Percentiles rank a stretch among this genome's conserved stretches.
phyloP scores from a whole-genome alignment of 2,888 invertebrate genomes.

The Nephrocerus scutellatus region DNA sequence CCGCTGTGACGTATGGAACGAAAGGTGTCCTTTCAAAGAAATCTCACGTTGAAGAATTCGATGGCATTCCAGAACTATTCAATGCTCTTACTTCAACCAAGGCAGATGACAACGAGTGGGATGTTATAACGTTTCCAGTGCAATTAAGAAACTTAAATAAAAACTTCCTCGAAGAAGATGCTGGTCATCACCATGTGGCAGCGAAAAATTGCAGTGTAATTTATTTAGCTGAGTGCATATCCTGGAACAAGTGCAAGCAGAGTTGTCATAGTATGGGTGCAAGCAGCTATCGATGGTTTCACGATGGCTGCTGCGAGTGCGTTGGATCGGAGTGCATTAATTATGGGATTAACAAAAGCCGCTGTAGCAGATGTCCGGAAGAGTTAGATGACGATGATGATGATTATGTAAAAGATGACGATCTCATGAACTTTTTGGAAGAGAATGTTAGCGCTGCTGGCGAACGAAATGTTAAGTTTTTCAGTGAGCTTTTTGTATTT shows the following conservation, averaged over 20 bases:
- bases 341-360: conserved; percentile 77
- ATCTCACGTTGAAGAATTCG: conserved; percentile 75
- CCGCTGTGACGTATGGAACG: too few relatives aligned
- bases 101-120: conserved; percentile 71
- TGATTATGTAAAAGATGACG: too few relatives aligned
- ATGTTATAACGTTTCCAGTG: conserved; percentile 68
- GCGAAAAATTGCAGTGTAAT: conserved; percentile 80
- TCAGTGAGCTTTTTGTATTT: too few relatives aligned
- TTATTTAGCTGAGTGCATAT: conserved; percentile 78
- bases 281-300: conserved; percentile 60
- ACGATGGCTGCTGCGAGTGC: conserved; percentile 87
- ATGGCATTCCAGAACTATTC: conserved; percentile 73
- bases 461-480: too few relatives aligned
- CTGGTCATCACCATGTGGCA: too few relatives aligned
- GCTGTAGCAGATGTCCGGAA: conserved; percentile 56
- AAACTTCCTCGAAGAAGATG: too few relatives aligned
- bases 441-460: too few relatives aligned
- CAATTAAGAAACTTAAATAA: too few relatives aligned
- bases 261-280: conserved; percentile 52
- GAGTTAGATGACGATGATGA: conserved; percentile 53
- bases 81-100: conserved; percentile 65
- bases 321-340: conserved; percentile 76
- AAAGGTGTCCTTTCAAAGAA: conserved; percentile 62
- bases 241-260: conserved; percentile 72
- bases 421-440: too few relatives aligned